A percentile compares a stretch with the other conserved stretches of the same genome.
Conservation (phyloP, 23 tunicate species). For the Ciona savignyi region DNA sequence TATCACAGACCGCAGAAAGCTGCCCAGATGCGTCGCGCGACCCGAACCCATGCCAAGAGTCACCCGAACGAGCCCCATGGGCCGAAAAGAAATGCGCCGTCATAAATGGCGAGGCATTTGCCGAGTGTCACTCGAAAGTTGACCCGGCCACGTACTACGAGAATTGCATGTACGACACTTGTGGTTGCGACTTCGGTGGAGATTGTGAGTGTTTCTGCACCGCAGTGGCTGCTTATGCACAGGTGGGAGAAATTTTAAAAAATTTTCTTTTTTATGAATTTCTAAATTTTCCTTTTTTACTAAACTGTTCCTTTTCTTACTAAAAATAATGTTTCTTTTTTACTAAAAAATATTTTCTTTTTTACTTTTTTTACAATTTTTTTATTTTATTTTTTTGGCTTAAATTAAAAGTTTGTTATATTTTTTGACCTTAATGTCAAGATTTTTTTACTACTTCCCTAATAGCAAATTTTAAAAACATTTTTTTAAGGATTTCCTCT, state of each 20-base stretch:
- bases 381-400: too few species aligned
- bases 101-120: slow-evolving; percentile 72
- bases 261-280: too few species aligned
- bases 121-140: slow-evolving; percentile 71
- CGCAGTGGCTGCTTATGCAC: slow-evolving; percentile 93
- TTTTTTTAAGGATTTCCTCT: too few species aligned
- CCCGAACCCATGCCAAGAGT: slow-evolving; percentile 60
- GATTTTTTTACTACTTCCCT: too few species aligned
- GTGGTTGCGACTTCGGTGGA: slow-evolving; percentile 95
- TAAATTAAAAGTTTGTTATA: too few species aligned
- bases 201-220: slow-evolving; percentile 99
- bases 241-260: slow-evolving; percentile 28
- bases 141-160: slow-evolving; percentile 69
- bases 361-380: too few species aligned
- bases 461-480: too few species aligned
- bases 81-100: slow-evolving; percentile 83
- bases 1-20: slow-evolving; percentile 43
- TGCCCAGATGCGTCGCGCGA: slow-evolving; percentile 62
- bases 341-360: too few species aligned
- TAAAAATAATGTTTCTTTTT: too few species aligned
- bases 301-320: neutral
- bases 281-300: neutral
- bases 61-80: slow-evolving; percentile 84
- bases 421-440: too few species aligned
- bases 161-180: slow-evolving; percentile 93